These are phyloP conservation scores for Ectemnius lituratus DNA, from an alignment of 2,888 invertebrate genomes.

Conservation along the genomic window DNA sequence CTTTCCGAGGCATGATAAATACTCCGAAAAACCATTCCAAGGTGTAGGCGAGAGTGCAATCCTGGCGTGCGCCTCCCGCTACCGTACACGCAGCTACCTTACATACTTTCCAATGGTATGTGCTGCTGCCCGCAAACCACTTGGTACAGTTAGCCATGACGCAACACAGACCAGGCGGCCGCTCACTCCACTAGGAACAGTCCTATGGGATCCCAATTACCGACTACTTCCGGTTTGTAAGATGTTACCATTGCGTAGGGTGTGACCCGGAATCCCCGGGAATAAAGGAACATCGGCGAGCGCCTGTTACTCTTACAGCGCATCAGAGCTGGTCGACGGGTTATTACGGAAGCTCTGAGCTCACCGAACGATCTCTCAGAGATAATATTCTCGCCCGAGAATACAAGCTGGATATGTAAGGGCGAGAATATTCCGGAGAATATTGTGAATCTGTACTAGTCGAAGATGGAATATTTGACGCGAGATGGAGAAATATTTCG, in stretches of 20 bases:
- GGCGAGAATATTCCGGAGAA: not conserved
- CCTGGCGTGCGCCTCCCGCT: constrained; percentile 36
- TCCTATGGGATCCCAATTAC: constrained; percentile 56
- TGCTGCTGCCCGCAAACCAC: constrained; percentile 7
- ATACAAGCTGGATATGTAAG: not conserved
- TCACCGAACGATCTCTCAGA: constrained; percentile 32
- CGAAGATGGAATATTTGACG: not conserved
- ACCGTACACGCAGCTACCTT: constrained; percentile 4
- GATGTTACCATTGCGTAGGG: constrained; percentile 27
- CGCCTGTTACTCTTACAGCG: constrained; percentile 8
- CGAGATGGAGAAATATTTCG: too few species aligned
- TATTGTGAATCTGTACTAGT: not conserved
- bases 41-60: constrained; percentile 58
- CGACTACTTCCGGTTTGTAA: constrained; percentile 51
- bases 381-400: constrained; percentile 16
- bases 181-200: constrained; percentile 29
- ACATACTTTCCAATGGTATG: constrained; percentile 41
- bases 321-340: constrained; percentile 28
- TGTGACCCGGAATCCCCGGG: constrained; percentile 16
- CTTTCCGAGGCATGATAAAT: constrained; percentile 47
- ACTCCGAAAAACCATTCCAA: constrained; percentile 58
- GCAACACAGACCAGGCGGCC: constrained; percentile 44
- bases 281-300: constrained; percentile 14
- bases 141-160: constrained; percentile 67
- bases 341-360: constrained; percentile 41